phyloP scores from a whole-genome alignment of 92 coral and sea anemone genomes.

The Zoanthus sociatus region DNA sequence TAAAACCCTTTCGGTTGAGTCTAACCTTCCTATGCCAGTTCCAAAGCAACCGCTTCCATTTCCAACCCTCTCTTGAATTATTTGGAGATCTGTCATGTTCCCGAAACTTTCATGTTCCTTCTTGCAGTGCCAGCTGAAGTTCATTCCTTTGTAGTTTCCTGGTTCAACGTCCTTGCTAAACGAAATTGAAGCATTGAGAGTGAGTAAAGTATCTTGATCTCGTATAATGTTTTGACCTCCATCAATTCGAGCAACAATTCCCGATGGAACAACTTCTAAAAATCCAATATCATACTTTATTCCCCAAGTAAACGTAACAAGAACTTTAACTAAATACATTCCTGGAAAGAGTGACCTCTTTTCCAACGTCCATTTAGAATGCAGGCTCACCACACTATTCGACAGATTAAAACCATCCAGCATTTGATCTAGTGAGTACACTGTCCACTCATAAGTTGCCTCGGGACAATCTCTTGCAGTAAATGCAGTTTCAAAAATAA shows the following conservation, averaged over 20 bases:
- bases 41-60: slow-evolving; percentile 31
- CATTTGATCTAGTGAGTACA: not conserved
- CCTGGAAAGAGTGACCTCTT: slow-evolving; percentile 19
- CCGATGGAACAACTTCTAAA: slow-evolving; percentile 15
- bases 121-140: slow-evolving; percentile 35
- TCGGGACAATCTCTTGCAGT: slow-evolving; percentile 3
- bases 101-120: slow-evolving; percentile 30
- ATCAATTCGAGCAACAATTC: slow-evolving; percentile 26
- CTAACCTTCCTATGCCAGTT: slow-evolving; percentile 21
- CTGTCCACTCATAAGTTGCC: slow-evolving; percentile 12
- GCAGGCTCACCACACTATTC: slow-evolving; percentile 17
- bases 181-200: slow-evolving; percentile 25
- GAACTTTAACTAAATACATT: slow-evolving; percentile 4
- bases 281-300: slow-evolving; percentile 22
- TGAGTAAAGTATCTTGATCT: slow-evolving; percentile 1
- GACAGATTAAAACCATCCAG: not conserved
- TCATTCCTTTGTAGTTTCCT: slow-evolving; percentile 24
- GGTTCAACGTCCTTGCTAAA: slow-evolving; percentile 10
- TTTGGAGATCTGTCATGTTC: not conserved
- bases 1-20: not conserved
- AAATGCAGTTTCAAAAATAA: slow-evolving; percentile 17
- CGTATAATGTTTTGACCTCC: slow-evolving; percentile 24
- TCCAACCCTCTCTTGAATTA: not conserved
- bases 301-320: not conserved
- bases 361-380: slow-evolving; percentile 3